Base-by-base conservation (phyloP, 2,888 invertebrate species). In the Brenthis daphne region DNA sequence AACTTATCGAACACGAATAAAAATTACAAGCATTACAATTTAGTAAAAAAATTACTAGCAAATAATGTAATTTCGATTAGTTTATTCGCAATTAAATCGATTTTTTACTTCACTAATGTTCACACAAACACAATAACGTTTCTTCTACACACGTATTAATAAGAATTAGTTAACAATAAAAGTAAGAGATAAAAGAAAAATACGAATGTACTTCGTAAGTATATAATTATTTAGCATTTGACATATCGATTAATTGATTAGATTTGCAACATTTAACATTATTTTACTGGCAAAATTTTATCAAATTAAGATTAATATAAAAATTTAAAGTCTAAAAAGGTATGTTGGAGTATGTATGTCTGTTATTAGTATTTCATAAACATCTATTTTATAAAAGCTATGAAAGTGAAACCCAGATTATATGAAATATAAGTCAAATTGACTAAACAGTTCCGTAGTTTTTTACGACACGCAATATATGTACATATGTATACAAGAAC, bases 181-280 rank as follows among this genome's bases (percentile, higher is more conserved):
- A 48, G 8, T 8, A 56, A n/a, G 37, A 29, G 37, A 33, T n/a
- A 5, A 1, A 50, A 33, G n/a, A 50, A 50, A n/a, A 6, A 50
- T 50, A n/a, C 6, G 14, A 29, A 14, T 50, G 29, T 50, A 48
- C 58, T 24, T 12, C 24, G 37, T 8, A 43, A 43, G 37, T 43
- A 11, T 11, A 3, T 43, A 43, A 43, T 43, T 43, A 8, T 43
- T 58, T n/a, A 29, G 24, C 24, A 48, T 47, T 58, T 58, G 47
- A 20, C 1, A 4, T 20, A 50, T 60, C 60, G n/a, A 60, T 50
- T 60, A 60, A 60, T 60, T 60, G n/a, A 60, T 50, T 50, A 5
- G 0, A n/a, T 12, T 29, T 12, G 13, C 4, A 24, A 12, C 16
- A 12, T 54, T 54, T 54, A 24, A 24, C 13, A 54, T 24, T 54